Conservation (phyloP, 2,888 invertebrate genomes). For the Acholoe squamosa region DNA sequence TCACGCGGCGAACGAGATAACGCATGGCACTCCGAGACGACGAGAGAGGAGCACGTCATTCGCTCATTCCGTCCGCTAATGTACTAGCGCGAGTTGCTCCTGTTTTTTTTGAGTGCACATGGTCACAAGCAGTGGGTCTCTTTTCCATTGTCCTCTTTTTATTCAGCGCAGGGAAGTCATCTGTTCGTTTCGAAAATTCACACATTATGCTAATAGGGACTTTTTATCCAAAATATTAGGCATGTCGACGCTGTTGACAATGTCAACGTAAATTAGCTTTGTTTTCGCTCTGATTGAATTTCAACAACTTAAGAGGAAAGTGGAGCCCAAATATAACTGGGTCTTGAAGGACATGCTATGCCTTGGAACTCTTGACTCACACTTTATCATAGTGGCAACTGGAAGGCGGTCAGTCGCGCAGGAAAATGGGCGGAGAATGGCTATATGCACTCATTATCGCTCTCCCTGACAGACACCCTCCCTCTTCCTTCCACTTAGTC, state of each 20-base stretch:
- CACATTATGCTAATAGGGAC: constrained; percentile 14
- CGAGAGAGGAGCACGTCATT: constrained; percentile 45
- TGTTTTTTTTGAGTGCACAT: constrained; percentile 14
- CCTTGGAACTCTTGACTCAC: background rate
- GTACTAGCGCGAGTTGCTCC: background rate
- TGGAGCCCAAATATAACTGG: background rate
- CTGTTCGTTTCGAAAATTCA: background rate
- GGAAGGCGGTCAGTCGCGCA: background rate
- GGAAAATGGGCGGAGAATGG: background rate
- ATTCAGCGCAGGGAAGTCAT: background rate
- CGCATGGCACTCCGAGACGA: constrained; percentile 41
- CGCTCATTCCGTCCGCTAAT: constrained; percentile 45
- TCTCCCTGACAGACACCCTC: background rate
- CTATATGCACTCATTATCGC: constrained; percentile 50
- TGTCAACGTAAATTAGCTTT: background rate
- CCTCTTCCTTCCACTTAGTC: background rate
- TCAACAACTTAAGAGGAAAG: background rate
- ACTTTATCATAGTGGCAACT: background rate
- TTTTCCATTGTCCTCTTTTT: background rate
- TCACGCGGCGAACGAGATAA: constrained; percentile 41
- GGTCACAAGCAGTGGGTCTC: background rate
- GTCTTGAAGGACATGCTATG: background rate
- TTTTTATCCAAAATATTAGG: background rate
- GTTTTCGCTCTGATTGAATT: constrained; percentile 14
- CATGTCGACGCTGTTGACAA: background rate